Percentiles rank a stretch among this genome's conserved stretches.
Evolutionary conservation across 2,113 vertebrate species (phyloP).

Genomic region (Hipposideros armiger): DNA sequence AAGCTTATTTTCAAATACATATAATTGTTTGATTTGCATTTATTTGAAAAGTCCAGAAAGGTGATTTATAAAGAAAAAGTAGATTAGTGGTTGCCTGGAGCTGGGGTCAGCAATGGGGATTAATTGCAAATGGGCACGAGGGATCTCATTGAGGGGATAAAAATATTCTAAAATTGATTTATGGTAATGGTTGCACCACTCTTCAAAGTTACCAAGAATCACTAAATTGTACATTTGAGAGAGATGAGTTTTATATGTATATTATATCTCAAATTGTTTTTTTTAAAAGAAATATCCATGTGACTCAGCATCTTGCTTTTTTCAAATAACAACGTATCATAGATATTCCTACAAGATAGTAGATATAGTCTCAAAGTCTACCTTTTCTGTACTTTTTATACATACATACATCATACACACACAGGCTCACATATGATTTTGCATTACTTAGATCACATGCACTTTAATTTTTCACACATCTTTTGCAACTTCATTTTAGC

Average conservation of each 20-base stretch:
- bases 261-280: neutral
- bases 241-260: neutral
- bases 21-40: neutral
- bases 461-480: neutral
- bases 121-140: neutral
- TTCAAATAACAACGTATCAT: neutral
- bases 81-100: neutral
- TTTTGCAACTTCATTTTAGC: neutral
- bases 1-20: neutral
- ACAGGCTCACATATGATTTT: neutral
- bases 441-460: neutral
- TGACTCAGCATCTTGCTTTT: neutral
- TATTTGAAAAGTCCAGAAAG: conserved; percentile 27
- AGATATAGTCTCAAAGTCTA: neutral
- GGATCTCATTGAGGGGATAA: neutral
- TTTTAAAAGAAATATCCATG: neutral
- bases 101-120: neutral
- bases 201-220: neutral
- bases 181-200: neutral
- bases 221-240: neutral
- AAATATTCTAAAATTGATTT: conserved; percentile 32
- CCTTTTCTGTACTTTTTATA: neutral
- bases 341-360: neutral
- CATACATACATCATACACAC: neutral
- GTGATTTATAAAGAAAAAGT: neutral